Evolutionary conservation across 2,113 vertebrate genomes (phyloP).

Genomic region (Eulemur macaco): DNA sequence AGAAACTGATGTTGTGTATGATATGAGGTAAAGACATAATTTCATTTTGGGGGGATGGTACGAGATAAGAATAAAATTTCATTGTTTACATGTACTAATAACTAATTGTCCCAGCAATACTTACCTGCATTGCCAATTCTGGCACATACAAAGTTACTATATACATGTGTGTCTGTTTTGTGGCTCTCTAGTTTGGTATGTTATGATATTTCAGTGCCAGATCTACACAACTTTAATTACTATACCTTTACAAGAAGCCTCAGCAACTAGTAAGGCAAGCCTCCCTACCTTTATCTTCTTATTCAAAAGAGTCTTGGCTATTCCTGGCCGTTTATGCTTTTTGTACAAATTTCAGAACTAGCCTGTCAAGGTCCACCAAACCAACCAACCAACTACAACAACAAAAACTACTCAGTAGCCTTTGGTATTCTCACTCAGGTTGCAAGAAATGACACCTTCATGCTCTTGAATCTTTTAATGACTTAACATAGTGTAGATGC

Average conservation of each 20-base stretch:
- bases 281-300: background rate
- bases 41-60: background rate
- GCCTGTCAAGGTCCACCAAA: background rate
- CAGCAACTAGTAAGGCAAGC: background rate
- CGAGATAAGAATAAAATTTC: conserved; percentile 2
- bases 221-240: background rate
- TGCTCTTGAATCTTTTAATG: background rate
- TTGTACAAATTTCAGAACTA: background rate
- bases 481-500: background rate
- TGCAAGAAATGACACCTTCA: background rate
- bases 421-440: background rate
- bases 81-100: background rate
- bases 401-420: background rate
- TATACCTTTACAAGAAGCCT: background rate
- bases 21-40: background rate
- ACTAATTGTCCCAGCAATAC: background rate
- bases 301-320: background rate
- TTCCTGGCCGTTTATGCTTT: background rate
- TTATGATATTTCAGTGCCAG: background rate
- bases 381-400: background rate
- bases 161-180: background rate
- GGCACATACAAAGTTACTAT: background rate
- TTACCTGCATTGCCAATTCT: background rate
- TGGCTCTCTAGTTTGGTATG: background rate
- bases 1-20: background rate